Conservation (phyloP, 2,888 invertebrate genomes). For the Bellardia pandia region DNA sequence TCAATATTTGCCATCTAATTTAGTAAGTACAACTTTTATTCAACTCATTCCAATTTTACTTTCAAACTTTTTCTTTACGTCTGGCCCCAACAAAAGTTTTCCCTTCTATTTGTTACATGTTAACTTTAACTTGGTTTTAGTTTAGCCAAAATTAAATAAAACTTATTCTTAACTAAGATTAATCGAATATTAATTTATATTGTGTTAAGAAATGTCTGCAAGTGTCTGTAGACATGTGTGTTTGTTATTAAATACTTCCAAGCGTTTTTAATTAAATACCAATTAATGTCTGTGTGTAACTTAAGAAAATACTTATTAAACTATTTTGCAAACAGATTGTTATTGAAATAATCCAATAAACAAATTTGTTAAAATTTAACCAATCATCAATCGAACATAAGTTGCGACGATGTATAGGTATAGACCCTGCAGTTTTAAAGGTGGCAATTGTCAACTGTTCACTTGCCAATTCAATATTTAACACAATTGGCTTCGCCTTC, state of each 20-base stretch:
- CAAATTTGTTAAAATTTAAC: not conserved
- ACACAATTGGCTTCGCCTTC: too few relatives aligned
- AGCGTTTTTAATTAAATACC: not conserved
- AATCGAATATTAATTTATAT: conserved; percentile 7
- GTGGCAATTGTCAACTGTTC: too few relatives aligned
- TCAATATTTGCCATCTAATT: not conserved
- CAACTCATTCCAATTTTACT: not conserved
- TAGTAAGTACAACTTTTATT: not conserved
- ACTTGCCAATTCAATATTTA: too few relatives aligned
- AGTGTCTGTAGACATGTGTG: not conserved
- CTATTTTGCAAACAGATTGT: conserved; percentile 6
- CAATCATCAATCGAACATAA: too few relatives aligned
- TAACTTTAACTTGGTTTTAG: not conserved
- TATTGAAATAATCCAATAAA: not conserved
- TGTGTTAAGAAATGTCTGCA: not conserved
- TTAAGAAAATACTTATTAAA: not conserved
- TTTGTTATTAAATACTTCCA: not conserved
- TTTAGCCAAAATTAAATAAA: conserved; percentile 1
- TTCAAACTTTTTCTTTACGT: not conserved
- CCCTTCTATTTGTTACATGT: not conserved
- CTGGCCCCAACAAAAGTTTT: not conserved
- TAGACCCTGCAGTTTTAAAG: too few relatives aligned
- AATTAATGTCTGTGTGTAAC: not conserved
- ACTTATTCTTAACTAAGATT: conserved; percentile 23
- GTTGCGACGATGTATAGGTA: too few relatives aligned